Percentiles rank a stretch among this genome's conserved stretches.
phyloP scores from a whole-genome alignment of 1,140 invertebrate species.

The Frieseomelitta varia region DNA sequence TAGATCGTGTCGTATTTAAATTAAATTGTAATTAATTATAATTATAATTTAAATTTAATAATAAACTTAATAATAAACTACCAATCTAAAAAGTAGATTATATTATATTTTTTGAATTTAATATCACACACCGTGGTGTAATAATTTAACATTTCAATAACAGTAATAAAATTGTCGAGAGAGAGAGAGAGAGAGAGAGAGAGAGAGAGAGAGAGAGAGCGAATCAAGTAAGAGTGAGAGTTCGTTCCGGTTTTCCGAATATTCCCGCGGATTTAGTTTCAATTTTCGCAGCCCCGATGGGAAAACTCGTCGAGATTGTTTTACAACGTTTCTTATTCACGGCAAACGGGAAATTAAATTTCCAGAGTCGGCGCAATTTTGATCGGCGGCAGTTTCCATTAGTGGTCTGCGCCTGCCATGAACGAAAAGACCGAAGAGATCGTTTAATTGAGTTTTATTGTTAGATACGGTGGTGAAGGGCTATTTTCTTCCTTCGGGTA shows the following conservation, averaged over 20 bases:
- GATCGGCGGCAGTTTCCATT: background rate
- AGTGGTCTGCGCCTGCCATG: background rate
- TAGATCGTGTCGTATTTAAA: too few relatives aligned
- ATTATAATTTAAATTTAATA: too few relatives aligned
- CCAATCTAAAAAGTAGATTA: too few relatives aligned
- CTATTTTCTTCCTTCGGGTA: slow-evolving; percentile 24
- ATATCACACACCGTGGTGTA: background rate
- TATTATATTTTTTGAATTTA: too few relatives aligned
- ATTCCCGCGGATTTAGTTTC: background rate
- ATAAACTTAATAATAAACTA: too few relatives aligned
- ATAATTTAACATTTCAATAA: background rate
- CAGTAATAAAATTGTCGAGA: background rate
- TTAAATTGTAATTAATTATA: too few relatives aligned
- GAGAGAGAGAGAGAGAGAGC: too few relatives aligned
- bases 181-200: too few relatives aligned
- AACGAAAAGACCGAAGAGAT: background rate
- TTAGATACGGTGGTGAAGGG: background rate
- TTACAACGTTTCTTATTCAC: background rate
- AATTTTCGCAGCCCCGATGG: background rate
- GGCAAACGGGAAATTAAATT: slow-evolving; percentile 23
- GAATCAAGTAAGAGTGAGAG: too few relatives aligned
- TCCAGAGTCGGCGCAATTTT: background rate
- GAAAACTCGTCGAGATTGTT: background rate
- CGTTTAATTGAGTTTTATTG: slow-evolving; percentile 29
- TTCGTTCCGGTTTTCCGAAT: background rate